These are phyloP conservation scores for Hirtodrosophila confusa DNA, from an alignment of 2,888 invertebrate genomes.

Conservation along the genomic window DNA sequence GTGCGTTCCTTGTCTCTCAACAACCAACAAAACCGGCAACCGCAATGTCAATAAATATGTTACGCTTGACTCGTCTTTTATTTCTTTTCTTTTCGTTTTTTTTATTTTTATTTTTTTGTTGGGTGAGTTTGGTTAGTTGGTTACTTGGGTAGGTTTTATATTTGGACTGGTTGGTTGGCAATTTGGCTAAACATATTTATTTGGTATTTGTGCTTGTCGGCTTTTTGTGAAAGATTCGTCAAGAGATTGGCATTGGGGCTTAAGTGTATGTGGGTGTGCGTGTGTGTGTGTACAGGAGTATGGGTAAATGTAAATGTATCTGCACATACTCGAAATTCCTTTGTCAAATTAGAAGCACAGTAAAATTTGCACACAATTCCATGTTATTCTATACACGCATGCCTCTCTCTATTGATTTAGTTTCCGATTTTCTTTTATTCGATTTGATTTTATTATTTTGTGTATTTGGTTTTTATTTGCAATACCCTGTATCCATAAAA, in stretches of 20 bases:
- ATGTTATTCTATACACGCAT: constrained; percentile 35
- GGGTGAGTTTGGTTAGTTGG: constrained; percentile 31
- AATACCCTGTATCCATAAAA: constrained; percentile 4
- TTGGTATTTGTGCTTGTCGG: constrained; percentile 57
- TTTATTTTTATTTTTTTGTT: constrained; percentile 7
- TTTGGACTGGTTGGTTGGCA: constrained; percentile 45
- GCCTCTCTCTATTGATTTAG: constrained; percentile 21
- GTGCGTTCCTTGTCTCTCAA: constrained; percentile 38
- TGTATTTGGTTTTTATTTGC: constrained; percentile 9
- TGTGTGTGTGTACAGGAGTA: constrained; percentile 1
- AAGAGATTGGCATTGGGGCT: constrained; percentile 34
- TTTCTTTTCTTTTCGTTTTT: not conserved
- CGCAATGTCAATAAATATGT: constrained; percentile 80
- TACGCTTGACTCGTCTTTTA: constrained; percentile 73
- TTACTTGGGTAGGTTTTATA: constrained; percentile 18
- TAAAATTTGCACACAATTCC: constrained; percentile 38
- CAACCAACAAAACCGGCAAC: constrained; percentile 44
- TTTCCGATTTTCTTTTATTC: constrained; percentile 22
- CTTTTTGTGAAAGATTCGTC: constrained; percentile 36
- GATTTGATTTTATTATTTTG: constrained; percentile 28
- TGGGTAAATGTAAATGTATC: not conserved
- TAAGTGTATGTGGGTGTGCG: constrained; percentile 7
- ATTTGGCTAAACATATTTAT: constrained; percentile 78
- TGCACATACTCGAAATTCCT: constrained; percentile 26
- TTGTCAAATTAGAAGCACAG: constrained; percentile 49